phyloP scores from a whole-genome alignment of 1,140 invertebrate species.

The Archivesica marissinica region DNA sequence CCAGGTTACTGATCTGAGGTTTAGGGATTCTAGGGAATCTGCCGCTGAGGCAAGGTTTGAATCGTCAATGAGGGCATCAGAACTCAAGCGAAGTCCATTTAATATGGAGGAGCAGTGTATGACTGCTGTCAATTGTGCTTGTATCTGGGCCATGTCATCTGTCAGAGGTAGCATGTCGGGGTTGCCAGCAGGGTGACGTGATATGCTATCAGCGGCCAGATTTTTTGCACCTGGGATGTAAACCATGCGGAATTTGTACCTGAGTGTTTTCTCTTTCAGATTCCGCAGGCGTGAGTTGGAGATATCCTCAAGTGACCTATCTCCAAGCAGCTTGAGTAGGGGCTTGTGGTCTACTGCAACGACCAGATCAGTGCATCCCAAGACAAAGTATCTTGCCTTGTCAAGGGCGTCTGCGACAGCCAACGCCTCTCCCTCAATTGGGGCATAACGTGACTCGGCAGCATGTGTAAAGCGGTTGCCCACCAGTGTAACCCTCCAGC shows the following conservation, averaged over 20 bases:
- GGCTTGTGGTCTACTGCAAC: slow-evolving; percentile 70
- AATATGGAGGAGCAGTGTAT: too few species aligned
- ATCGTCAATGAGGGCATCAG: slow-evolving; percentile 6
- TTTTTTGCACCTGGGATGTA: slow-evolving; percentile 56
- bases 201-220: slow-evolving; percentile 44
- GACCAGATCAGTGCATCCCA: slow-evolving; percentile 67
- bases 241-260: slow-evolving; percentile 62
- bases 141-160: slow-evolving; percentile 54
- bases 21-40: neutral
- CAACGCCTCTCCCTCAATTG: slow-evolving; percentile 71
- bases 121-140: too few species aligned
- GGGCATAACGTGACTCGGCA: slow-evolving; percentile 72
- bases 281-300: slow-evolving; percentile 64
- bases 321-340: slow-evolving; percentile 61
- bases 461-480: slow-evolving; percentile 71
- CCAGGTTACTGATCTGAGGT: slow-evolving; percentile 30
- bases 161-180: slow-evolving; percentile 13
- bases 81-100: too few species aligned
- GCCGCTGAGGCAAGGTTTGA: slow-evolving; percentile 1
- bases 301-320: slow-evolving; percentile 64
- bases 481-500: slow-evolving; percentile 69
- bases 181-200: slow-evolving; percentile 56
- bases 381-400: slow-evolving; percentile 65
- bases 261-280: too few species aligned
- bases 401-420: slow-evolving; percentile 70